Evolutionary conservation across 2,113 vertebrate genomes (phyloP).

Genomic region (Lasiurus cinereus): DNA sequence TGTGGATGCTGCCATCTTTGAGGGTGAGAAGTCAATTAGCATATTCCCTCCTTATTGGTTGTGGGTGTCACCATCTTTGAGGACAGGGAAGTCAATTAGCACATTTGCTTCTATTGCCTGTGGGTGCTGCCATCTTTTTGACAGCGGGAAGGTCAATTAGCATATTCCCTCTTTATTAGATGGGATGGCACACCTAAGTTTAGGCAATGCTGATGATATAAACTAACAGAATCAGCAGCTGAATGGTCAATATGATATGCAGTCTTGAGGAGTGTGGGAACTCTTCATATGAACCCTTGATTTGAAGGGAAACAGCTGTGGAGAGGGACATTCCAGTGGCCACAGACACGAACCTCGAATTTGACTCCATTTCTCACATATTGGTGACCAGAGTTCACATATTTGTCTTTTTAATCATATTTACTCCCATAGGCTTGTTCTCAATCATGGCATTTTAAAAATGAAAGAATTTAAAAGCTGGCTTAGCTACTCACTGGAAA

Average conservation of each 20-base stretch:
- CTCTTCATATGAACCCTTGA: not conserved
- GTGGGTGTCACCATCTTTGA: too few species aligned
- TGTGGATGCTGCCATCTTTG: too few species aligned
- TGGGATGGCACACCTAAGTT: not conserved
- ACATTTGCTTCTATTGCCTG: too few species aligned
- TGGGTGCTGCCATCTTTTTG: too few species aligned
- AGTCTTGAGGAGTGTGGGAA: not conserved
- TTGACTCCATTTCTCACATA: not conserved
- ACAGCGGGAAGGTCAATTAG: too few species aligned
- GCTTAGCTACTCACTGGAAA: constrained; percentile 35
- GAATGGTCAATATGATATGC: not conserved
- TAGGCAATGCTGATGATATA: not conserved
- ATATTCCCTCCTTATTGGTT: too few species aligned
- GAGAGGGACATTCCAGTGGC: not conserved
- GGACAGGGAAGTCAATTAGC: too few species aligned
- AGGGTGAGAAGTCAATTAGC: too few species aligned
- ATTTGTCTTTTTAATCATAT: constrained; percentile 21
- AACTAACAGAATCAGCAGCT: not conserved
- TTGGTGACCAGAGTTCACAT: not conserved
- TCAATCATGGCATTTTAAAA: constrained; percentile 41
- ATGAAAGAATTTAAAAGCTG: constrained; percentile 22
- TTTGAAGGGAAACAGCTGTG: constrained; percentile 24
- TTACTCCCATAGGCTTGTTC: not conserved
- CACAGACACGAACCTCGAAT: not conserved
- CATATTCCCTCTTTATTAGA: too few species aligned